These are phyloP conservation scores for Drosophila varians DNA, from an alignment of 1,140 invertebrate species.

Conservation along the genomic window DNA sequence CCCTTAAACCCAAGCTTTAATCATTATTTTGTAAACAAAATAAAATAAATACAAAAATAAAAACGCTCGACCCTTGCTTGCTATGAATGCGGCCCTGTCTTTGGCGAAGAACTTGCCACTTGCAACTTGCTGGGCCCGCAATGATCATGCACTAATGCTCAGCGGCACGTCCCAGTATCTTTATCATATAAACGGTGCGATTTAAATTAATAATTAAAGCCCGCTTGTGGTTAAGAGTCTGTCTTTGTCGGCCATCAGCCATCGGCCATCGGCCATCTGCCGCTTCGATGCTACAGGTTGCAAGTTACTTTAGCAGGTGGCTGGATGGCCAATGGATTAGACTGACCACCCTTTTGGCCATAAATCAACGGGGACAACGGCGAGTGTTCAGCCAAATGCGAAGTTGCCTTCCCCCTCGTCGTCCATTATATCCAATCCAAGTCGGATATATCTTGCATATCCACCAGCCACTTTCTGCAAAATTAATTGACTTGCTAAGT, in stretches of 20 bases:
- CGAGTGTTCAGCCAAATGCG: slow-evolving; percentile 60
- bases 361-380: slow-evolving; percentile 68
- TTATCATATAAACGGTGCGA: slow-evolving; percentile 79
- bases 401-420: slow-evolving; percentile 17
- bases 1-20: no score
- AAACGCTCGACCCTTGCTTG: neutral
- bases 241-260: neutral
- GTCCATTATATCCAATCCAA: slow-evolving; percentile 9
- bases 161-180: slow-evolving; percentile 74
- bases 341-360: slow-evolving; percentile 44
- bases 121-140: slow-evolving; percentile 19
- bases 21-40: no score
- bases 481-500: neutral
- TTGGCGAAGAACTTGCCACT: slow-evolving; percentile 20
- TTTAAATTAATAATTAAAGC: slow-evolving; percentile 79
- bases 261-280: neutral
- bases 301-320: neutral
- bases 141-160: slow-evolving; percentile 73
- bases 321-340: slow-evolving; percentile 53
- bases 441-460: neutral
- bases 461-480: neutral
- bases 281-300: neutral
- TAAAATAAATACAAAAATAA: neutral
- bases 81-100: slow-evolving; percentile 19
- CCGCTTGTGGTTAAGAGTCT: slow-evolving; percentile 35